Conservation (phyloP, 2,113 vertebrate genomes). For the Tyto alba region DNA sequence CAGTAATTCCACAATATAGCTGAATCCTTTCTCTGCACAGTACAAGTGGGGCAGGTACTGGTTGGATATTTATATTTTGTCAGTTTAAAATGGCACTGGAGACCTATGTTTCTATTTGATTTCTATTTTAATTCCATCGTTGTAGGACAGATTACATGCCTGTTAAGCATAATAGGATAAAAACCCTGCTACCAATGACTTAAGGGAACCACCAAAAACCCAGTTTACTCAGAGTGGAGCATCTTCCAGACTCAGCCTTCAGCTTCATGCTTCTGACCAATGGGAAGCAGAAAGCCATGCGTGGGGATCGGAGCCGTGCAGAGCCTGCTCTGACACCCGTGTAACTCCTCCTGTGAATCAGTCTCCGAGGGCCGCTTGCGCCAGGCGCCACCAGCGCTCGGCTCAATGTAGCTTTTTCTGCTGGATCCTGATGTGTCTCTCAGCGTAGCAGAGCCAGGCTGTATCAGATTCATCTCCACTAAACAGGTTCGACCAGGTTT, state of each 20-base stretch:
- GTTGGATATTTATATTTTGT: not conserved
- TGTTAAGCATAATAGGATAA: not conserved
- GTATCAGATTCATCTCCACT: not conserved
- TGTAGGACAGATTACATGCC: fast-evolving
- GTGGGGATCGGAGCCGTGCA: no score
- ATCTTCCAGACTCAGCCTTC: not conserved
- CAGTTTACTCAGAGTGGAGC: not conserved
- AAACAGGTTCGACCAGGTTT: not conserved
- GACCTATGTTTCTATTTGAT: not conserved
- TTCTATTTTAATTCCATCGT: not conserved
- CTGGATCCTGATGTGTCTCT: no score
- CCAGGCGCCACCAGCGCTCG: not conserved
- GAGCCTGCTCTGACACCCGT: not conserved
- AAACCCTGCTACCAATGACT: not conserved
- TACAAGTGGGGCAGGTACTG: not conserved
- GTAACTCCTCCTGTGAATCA: no score
- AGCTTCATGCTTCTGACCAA: not conserved
- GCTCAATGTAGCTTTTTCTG: no score
- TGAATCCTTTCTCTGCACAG: not conserved
- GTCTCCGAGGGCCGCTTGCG: fast-evolving
- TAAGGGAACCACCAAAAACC: not conserved
- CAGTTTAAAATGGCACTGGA: not conserved
- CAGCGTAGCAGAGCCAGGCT: not conserved
- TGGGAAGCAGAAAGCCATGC: fast-evolving
- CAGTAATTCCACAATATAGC: no score